phyloP scores from a whole-genome alignment of 2,888 invertebrate genomes.

The Lithosia quadra region DNA sequence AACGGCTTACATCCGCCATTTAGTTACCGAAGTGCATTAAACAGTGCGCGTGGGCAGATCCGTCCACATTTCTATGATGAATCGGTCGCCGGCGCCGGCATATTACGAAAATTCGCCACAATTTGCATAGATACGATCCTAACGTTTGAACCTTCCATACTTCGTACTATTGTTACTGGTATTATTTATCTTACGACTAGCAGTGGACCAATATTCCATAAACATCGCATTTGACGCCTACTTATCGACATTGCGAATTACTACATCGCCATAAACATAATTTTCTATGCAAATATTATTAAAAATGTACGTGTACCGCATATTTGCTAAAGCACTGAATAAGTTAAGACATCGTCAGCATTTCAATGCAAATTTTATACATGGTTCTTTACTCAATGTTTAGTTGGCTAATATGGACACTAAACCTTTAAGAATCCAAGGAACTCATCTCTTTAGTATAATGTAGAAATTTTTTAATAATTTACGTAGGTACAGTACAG shows the following conservation, averaged over 20 bases:
- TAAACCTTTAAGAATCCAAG: slow-evolving; percentile 41
- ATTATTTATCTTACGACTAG: slow-evolving; percentile 73
- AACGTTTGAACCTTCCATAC: slow-evolving; percentile 53
- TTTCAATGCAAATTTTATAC: slow-evolving; percentile 54
- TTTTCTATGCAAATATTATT: slow-evolving; percentile 55
- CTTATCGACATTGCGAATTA: slow-evolving; percentile 55
- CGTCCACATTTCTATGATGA: slow-evolving; percentile 86
- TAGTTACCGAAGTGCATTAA: slow-evolving; percentile 65
- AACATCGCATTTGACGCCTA: slow-evolving; percentile 61
- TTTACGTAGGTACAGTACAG: slow-evolving; percentile 32
- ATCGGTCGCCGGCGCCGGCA: slow-evolving; percentile 75
- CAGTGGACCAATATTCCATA: slow-evolving; percentile 54
- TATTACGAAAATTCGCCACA: slow-evolving; percentile 82
- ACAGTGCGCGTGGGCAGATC: slow-evolving; percentile 78
- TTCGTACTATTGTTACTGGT: slow-evolving; percentile 68
- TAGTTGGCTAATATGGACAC: slow-evolving; percentile 34
- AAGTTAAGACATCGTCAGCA: slow-evolving; percentile 53
- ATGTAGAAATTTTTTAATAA: slow-evolving; percentile 25
- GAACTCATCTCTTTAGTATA: slow-evolving; percentile 44
- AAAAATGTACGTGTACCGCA: slow-evolving; percentile 49
- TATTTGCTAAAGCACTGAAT: slow-evolving; percentile 46
- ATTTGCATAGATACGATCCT: slow-evolving; percentile 82
- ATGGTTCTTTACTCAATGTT: slow-evolving; percentile 54
- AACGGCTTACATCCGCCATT: slow-evolving; percentile 56
- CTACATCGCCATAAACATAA: slow-evolving; percentile 56